These are phyloP conservation scores for Drosophila truncata DNA, from an alignment of 1,140 invertebrate species.

Conservation along the genomic window DNA sequence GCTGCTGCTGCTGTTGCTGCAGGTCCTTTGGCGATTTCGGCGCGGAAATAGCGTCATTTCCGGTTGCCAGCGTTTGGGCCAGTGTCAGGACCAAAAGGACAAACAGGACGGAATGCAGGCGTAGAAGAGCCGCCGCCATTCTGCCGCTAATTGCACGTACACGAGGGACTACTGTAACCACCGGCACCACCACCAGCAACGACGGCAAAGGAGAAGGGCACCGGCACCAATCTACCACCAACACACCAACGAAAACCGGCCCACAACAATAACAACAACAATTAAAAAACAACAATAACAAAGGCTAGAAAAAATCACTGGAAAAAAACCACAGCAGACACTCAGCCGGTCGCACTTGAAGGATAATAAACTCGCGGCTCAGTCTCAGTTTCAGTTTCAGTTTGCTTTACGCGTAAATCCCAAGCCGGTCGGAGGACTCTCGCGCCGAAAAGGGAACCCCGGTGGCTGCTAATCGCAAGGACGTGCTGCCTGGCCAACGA, in stretches of 20 bases:
- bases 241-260: neutral
- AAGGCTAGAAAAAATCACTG: neutral
- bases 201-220: neutral
- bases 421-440: constrained; percentile 36
- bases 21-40: constrained; percentile 20
- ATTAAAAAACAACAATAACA: neutral
- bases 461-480: constrained; percentile 6
- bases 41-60: constrained; percentile 71
- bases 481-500: constrained; percentile 67
- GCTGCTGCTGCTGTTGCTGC: constrained; percentile 8
- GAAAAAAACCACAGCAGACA: constrained; percentile 32
- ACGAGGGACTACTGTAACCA: constrained; percentile 19
- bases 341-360: neutral
- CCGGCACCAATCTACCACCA: constrained; percentile 1
- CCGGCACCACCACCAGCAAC: neutral
- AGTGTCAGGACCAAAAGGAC: constrained; percentile 16
- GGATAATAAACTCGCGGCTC: constrained; percentile 20
- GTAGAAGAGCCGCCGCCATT: constrained; percentile 23
- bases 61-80: constrained; percentile 29
- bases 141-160: constrained; percentile 28
- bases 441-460: neutral
- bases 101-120: neutral
- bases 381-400: constrained; percentile 2
- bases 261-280: constrained; percentile 3
- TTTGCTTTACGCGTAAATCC: constrained; percentile 24